Base-by-base conservation (phyloP, 2,888 invertebrate species). In the Caenorhabditis macrosperma region DNA sequence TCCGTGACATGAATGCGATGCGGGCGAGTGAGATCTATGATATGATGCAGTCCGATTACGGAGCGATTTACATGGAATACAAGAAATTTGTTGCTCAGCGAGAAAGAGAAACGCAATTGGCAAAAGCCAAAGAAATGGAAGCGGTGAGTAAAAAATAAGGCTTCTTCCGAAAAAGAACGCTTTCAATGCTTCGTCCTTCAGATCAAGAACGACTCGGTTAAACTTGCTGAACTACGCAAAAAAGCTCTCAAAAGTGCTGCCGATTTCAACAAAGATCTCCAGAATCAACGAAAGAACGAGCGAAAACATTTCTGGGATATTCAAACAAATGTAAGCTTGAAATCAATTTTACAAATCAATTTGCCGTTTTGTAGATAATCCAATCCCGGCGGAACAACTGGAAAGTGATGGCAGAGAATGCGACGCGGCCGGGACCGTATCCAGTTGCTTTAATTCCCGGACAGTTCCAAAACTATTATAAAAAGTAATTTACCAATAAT, bases 361-460 rank as follows among this genome's bases (percentile, higher is more conserved):
- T 41, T 46, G 30, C 55, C n/a, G 9, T 15, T 46, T 60, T 78
- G 26, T 24, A 87, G 87, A 82, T 87, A 3, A 85, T 87, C 33
- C 86, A 86, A 78, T 83, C 84, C 4, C 60, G 76, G 22, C 46
- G 71, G 5, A 79, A 77, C 41, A 50, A 61, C 1, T 85, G 85
- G 84, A 74, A 75, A 41, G 64, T 68, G 24, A 48, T 84, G 57
- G 69, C 74, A 12, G 54, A 82, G 2, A 67, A 78, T 15, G 57
- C 63, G 15, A 85, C 86, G 3, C 66, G 80, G 9, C 79, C 82
- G 0, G 67, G 68, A 9, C 82, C 85, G 0, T 99, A 97, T 93
- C 98, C 98, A 22, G 94, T 97, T 79, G 94, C 97, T 52, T 92
- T 99, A 82, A 94, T 99, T 87, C 96, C 97, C 41, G 97, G 97